These are phyloP conservation scores for Patella pellucida DNA, from an alignment of 2,888 invertebrate genomes.

Conservation along the genomic window DNA sequence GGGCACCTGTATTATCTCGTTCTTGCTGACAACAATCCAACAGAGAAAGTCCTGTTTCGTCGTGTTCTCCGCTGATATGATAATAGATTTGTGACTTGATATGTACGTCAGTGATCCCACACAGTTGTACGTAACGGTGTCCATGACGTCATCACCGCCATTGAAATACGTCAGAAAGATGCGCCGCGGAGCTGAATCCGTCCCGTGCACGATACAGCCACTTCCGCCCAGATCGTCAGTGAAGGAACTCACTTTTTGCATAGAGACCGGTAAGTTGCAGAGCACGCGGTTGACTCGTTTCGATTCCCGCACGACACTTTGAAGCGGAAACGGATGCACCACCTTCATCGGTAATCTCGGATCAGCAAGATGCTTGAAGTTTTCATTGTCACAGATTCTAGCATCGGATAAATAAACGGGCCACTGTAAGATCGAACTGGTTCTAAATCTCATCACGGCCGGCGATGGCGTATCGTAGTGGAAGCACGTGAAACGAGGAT, in stretches of 20 bases:
- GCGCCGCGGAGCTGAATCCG: constrained; percentile 12
- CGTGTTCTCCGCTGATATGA: constrained; percentile 20
- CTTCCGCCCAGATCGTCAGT: constrained; percentile 19
- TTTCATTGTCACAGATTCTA: constrained; percentile 36
- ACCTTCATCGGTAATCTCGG: constrained; percentile 29
- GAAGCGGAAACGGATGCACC: constrained; percentile 30
- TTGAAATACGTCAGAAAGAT: constrained; percentile 17
- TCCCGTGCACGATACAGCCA: constrained; percentile 24
- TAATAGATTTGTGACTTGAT: constrained; percentile 21
- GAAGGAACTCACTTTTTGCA: constrained; percentile 21
- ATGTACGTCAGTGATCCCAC: constrained; percentile 29
- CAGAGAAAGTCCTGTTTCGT: constrained; percentile 30
- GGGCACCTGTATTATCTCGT: constrained; percentile 23
- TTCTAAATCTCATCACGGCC: constrained; percentile 36
- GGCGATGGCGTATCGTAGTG: constrained; percentile 39
- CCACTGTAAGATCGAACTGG: constrained; percentile 38
- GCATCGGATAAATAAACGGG: constrained; percentile 36
- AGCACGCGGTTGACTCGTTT: constrained; percentile 17
- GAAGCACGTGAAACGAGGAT: constrained; percentile 43
- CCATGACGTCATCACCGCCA: not conserved
- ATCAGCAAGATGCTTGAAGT: constrained; percentile 41
- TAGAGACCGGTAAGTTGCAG: constrained; percentile 25
- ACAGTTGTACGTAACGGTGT: constrained; percentile 20
- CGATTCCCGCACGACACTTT: constrained; percentile 30
- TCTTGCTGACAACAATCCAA: constrained; percentile 29